phyloP scores from a whole-genome alignment of 2,113 vertebrate species.

The Nothoprocta perdicaria region DNA sequence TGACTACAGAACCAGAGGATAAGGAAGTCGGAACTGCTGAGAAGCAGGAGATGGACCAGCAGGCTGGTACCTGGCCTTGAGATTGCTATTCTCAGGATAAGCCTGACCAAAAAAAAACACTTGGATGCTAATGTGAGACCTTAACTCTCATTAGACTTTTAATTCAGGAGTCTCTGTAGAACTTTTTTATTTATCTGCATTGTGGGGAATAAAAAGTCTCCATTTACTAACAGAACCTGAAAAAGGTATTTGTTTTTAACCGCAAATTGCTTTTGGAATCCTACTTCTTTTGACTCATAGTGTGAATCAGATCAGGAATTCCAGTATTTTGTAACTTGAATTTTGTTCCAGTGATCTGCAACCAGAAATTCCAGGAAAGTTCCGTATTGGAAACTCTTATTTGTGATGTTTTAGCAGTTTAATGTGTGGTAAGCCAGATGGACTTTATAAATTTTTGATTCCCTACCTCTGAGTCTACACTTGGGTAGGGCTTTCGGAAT shows the following conservation, averaged over 20 bases:
- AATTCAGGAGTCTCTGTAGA: neutral
- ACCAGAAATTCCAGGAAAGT: conserved; percentile 22
- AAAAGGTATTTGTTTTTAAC: neutral
- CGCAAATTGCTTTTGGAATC: neutral
- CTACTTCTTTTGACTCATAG: conserved; percentile 12
- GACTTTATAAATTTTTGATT: neutral
- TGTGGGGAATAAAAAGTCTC: neutral
- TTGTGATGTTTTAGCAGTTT: neutral
- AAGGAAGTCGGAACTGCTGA: neutral
- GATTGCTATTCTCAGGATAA: neutral
- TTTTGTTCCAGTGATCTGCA: neutral
- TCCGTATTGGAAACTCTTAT: neutral
- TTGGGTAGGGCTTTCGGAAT: neutral
- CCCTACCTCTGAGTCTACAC: accelerated
- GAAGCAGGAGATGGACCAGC: neutral
- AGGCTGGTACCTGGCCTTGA: neutral
- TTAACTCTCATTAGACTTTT: neutral
- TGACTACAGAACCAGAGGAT: neutral
- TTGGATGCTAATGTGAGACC: neutral
- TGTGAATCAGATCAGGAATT: neutral
- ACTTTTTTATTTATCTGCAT: neutral
- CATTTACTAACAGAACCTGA: neutral
- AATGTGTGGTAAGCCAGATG: accelerated
- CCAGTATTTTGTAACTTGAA: conserved; percentile 25
- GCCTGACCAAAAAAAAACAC: neutral